Conservation (phyloP, 2,113 vertebrate species). For the Amblyopsis rosae region DNA sequence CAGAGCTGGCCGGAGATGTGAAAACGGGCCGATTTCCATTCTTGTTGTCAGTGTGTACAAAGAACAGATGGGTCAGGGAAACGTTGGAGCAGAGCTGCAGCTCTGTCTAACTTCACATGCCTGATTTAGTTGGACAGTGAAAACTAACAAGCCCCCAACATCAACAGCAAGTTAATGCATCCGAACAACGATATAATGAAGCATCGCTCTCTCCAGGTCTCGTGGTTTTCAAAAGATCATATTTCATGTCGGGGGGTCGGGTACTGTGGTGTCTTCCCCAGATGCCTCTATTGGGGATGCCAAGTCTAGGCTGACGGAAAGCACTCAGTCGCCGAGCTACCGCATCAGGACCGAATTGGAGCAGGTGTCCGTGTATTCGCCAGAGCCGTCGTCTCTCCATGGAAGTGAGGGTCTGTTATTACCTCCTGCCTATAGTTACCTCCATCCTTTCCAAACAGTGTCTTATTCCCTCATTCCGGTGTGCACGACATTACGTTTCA, state of each 20-base stretch:
- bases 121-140: constrained; percentile 41
- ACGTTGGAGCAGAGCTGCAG: constrained; percentile 9
- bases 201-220: constrained; percentile 19
- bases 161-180: constrained; percentile 47
- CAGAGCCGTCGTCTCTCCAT: constrained; percentile 91
- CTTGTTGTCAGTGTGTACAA: constrained; percentile 19
- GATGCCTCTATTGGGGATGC: constrained; percentile 82
- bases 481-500: neutral
- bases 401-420: constrained; percentile 98
- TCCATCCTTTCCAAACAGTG: neutral
- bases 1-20: constrained; percentile 21
- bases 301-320: constrained; percentile 84
- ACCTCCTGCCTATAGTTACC: constrained; percentile 64
- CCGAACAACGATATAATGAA: constrained; percentile 6
- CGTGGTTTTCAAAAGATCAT: constrained; percentile 18
- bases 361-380: constrained; percentile 87
- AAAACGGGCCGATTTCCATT: constrained; percentile 45
- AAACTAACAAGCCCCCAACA: constrained; percentile 44
- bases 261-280: constrained; percentile 67
- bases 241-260: constrained; percentile 14
- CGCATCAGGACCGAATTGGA: constrained; percentile 86
- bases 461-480: neutral
- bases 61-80: neutral
- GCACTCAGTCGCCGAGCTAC: constrained; percentile 85
- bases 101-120: constrained; percentile 22